Conservation (phyloP, 2,797 vertebrate genomes). For the Pangasius krempfi region DNA sequence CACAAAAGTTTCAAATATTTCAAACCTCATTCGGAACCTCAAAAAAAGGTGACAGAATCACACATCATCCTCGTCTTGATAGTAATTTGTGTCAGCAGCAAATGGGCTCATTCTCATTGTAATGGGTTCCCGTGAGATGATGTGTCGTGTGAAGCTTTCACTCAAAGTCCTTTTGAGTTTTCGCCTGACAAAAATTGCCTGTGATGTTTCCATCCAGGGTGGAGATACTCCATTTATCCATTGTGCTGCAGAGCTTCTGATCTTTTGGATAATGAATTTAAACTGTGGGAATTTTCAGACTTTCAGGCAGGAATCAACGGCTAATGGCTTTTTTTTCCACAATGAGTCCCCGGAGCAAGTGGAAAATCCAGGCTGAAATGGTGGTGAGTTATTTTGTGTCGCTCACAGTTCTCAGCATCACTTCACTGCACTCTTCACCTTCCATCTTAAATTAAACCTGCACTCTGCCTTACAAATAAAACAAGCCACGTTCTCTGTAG, state of each 20-base stretch:
- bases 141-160: slow-evolving; percentile 27
- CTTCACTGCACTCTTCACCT: slow-evolving; percentile 8
- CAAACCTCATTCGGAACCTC: neutral
- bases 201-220: neutral
- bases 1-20: neutral
- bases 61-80: neutral
- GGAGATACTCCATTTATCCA: neutral
- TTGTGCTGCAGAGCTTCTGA: neutral
- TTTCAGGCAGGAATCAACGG: slow-evolving; percentile 17
- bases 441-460: slow-evolving; percentile 17
- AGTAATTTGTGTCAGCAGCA: slow-evolving; percentile 7
- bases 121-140: slow-evolving; percentile 4
- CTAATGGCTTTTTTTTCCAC: slow-evolving; percentile 43
- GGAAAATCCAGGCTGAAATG: slow-evolving; percentile 15
- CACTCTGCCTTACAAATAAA: slow-evolving; percentile 17
- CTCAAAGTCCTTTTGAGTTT: neutral
- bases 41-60: neutral
- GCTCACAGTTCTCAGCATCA: neutral
- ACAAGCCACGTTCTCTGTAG: neutral
- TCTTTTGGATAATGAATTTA: slow-evolving; percentile 38
- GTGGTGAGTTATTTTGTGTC: neutral
- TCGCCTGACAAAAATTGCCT: neutral
- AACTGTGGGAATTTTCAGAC: slow-evolving; percentile 20
- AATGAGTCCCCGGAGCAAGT: slow-evolving; percentile 29
- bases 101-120: neutral